phyloP scores from a whole-genome alignment of 2,888 invertebrate species.

The Ypsolopha scabrella region DNA sequence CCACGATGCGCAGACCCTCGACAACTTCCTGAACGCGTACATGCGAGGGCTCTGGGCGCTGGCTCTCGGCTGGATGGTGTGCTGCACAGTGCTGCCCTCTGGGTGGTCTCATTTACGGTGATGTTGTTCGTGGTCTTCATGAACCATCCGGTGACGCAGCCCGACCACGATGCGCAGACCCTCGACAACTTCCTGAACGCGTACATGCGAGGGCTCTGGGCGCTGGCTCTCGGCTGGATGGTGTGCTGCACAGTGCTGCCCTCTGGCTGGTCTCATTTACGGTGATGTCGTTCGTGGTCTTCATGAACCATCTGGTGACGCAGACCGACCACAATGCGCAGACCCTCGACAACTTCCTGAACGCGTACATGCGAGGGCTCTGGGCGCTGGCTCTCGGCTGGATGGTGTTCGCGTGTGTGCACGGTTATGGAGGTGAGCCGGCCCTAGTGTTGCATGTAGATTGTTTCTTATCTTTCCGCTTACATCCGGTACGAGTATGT shows the following conservation, averaged over 20 bases:
- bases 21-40: slow-evolving; percentile 16
- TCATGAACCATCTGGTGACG: slow-evolving; percentile 34
- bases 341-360: slow-evolving; percentile 9
- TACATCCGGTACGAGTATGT: too few relatives aligned
- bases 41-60: slow-evolving; percentile 28
- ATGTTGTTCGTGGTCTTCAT: slow-evolving; percentile 35
- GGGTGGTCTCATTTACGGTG: slow-evolving; percentile 24
- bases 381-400: slow-evolving; percentile 30
- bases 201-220: slow-evolving; percentile 28
- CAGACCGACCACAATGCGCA: slow-evolving; percentile 19
- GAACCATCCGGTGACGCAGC: slow-evolving; percentile 33
- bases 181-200: slow-evolving; percentile 14
- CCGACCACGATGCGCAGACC: slow-evolving; percentile 13
- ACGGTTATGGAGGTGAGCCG: slow-evolving; percentile 32
- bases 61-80: slow-evolving; percentile 29
- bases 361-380: slow-evolving; percentile 22
- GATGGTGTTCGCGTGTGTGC: slow-evolving; percentile 30
- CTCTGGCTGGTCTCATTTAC: slow-evolving; percentile 27
- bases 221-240: slow-evolving; percentile 26
- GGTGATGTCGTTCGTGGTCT: slow-evolving; percentile 32
- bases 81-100: slow-evolving; percentile 19
- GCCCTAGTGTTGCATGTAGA: too few relatives aligned
- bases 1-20: slow-evolving; percentile 12
- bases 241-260: slow-evolving; percentile 12
- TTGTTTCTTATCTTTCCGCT: too few relatives aligned